Conservation (phyloP, 2,797 vertebrate species). For the Coregonus ussuriensis region DNA sequence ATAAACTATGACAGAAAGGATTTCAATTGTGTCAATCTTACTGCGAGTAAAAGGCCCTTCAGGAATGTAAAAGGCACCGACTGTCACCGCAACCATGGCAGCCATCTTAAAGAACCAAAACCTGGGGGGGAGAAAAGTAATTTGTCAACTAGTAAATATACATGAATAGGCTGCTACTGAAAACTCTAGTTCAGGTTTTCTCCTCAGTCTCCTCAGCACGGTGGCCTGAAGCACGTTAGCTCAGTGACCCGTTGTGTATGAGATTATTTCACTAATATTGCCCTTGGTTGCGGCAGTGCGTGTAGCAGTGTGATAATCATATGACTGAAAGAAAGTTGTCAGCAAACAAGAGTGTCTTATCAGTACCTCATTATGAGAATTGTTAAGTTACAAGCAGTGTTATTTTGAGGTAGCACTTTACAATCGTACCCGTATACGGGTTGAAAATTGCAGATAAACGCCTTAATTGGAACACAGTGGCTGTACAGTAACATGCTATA, state of each 20-base stretch:
- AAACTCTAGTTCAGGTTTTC: neutral
- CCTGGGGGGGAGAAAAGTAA: constrained; percentile 60
- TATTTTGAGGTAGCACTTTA: neutral
- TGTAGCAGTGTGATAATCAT: neutral
- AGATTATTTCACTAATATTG: neutral
- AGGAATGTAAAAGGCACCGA: constrained; percentile 93
- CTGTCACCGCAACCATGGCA: constrained; percentile 83
- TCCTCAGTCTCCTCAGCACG: neutral
- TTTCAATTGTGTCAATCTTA: constrained; percentile 50
- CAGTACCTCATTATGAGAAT: neutral
- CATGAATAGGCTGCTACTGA: neutral
- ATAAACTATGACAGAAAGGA: neutral
- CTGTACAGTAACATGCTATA: no score
- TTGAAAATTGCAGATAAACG: no score
- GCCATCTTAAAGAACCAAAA: constrained; percentile 96
- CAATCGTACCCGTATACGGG: no score
- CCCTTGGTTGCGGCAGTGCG: neutral
- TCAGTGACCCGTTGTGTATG: neutral
- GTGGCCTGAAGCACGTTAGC: neutral
- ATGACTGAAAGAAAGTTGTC: neutral
- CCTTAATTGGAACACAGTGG: no score
- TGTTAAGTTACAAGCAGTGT: neutral
- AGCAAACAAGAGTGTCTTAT: neutral
- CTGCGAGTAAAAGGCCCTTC: constrained; percentile 82
- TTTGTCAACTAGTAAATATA: no score